Evolutionary conservation across 2,888 invertebrate genomes (phyloP).

Genomic region (Lumbricus terrestris): DNA sequence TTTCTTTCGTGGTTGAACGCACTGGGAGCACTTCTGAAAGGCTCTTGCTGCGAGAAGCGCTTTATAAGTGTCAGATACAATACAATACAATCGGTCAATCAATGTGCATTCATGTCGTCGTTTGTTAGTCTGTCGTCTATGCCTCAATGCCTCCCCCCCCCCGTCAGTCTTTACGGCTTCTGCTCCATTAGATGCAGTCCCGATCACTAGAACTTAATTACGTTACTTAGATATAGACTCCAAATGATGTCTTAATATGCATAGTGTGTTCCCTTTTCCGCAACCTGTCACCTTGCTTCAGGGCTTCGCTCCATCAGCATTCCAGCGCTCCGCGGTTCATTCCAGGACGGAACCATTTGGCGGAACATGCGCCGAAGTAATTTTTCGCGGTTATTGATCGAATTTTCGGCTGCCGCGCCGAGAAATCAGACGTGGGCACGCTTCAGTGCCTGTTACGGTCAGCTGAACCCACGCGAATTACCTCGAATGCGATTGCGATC

Average conservation of each 20-base stretch:
- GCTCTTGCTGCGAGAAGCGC: too few relatives aligned
- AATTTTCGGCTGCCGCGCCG: background rate
- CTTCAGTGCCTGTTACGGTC: background rate
- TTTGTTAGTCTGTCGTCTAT: background rate
- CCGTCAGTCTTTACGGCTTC: background rate
- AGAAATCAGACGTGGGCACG: background rate
- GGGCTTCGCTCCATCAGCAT: background rate
- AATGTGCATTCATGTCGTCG: background rate
- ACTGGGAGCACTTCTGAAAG: too few relatives aligned
- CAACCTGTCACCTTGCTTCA: background rate
- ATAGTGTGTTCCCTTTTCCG: background rate
- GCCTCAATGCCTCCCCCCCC: background rate
- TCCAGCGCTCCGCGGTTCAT: background rate
- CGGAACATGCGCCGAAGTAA: background rate
- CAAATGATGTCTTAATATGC: background rate
- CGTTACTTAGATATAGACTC: background rate
- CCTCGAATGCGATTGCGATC: background rate
- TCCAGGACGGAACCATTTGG: background rate
- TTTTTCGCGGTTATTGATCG: background rate
- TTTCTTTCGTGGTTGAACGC: too few relatives aligned
- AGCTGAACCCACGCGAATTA: background rate
- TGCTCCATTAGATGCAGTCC: background rate
- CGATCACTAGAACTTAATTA: background rate
- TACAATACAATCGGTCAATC: background rate
- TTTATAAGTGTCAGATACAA: background rate